Conservation (phyloP, 1,140 invertebrate genomes). For the Phenacoccus solenopsis region DNA sequence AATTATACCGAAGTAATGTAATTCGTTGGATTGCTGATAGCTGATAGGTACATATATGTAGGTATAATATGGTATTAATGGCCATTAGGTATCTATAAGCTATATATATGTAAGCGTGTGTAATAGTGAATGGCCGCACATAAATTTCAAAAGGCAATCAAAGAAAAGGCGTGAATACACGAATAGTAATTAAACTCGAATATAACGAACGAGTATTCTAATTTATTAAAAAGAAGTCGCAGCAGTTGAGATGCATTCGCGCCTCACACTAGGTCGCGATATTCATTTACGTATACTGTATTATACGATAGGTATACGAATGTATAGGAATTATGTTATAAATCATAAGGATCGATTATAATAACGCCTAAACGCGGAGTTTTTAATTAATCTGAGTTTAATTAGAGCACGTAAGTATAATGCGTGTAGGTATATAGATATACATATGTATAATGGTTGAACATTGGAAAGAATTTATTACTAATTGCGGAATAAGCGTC, state of each 20-base stretch:
- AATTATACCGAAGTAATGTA: no score
- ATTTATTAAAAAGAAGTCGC: background rate
- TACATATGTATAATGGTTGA: no score
- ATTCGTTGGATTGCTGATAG: no score
- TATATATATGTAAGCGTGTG: no score
- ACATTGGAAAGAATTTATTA: background rate
- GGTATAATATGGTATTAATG: no score
- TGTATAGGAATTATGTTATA: conserved; percentile 4
- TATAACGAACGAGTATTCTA: background rate
- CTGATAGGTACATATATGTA: no score
- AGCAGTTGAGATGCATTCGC: no score
- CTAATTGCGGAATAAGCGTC: background rate
- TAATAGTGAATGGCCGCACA: no score
- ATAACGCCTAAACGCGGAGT: background rate
- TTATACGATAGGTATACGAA: background rate
- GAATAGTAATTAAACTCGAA: background rate
- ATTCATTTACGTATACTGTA: no score
- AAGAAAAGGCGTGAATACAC: background rate
- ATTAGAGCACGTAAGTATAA: background rate
- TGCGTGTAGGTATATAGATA: no score
- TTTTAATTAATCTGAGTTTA: background rate
- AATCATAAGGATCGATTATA: background rate
- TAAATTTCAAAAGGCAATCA: background rate
- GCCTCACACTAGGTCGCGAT: no score
- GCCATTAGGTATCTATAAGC: no score